phyloP scores from a whole-genome alignment of 2,113 vertebrate species.

The Callionymus lyra region DNA sequence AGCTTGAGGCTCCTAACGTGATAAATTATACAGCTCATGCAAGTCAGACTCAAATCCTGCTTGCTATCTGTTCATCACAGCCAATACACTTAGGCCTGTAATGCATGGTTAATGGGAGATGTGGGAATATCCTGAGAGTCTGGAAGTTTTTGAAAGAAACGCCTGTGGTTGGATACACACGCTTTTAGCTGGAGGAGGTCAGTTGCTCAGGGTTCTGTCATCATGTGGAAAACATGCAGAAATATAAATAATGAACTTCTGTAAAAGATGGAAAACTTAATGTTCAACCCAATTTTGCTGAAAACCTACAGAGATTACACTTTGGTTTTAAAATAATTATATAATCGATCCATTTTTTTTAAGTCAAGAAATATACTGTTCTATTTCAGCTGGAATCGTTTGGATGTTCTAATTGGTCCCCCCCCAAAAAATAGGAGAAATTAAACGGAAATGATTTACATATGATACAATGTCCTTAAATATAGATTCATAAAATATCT shows the following conservation, averaged over 20 bases:
- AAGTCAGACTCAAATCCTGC: slow-evolving; percentile 52
- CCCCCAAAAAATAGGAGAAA: no score
- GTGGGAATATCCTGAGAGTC: slow-evolving; percentile 43
- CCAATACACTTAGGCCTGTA: slow-evolving; percentile 53
- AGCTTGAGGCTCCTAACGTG: slow-evolving; percentile 45
- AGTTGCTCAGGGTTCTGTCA: slow-evolving; percentile 20
- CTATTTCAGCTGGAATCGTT: no score
- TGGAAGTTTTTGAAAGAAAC: slow-evolving; percentile 31
- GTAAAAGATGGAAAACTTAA: no score
- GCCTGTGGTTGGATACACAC: slow-evolving; percentile 17
- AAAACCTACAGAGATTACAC: no score
- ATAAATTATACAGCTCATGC: slow-evolving; percentile 55
- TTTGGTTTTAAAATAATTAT: no score
- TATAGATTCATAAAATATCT: no score
- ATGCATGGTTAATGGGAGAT: slow-evolving; percentile 57
- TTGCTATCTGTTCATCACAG: slow-evolving; percentile 36
- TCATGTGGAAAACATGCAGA: slow-evolving; percentile 20
- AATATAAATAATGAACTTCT: slow-evolving; percentile 12
- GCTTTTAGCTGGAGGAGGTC: slow-evolving; percentile 22
- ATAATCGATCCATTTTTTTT: no score
- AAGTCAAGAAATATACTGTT: no score
- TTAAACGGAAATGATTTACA: no score
- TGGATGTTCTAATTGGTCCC: no score
- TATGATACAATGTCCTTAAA: no score
- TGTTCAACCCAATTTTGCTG: no score